Evolutionary conservation across 2,888 invertebrate species (phyloP).

Genomic region (Phyllotreta cruciferae): DNA sequence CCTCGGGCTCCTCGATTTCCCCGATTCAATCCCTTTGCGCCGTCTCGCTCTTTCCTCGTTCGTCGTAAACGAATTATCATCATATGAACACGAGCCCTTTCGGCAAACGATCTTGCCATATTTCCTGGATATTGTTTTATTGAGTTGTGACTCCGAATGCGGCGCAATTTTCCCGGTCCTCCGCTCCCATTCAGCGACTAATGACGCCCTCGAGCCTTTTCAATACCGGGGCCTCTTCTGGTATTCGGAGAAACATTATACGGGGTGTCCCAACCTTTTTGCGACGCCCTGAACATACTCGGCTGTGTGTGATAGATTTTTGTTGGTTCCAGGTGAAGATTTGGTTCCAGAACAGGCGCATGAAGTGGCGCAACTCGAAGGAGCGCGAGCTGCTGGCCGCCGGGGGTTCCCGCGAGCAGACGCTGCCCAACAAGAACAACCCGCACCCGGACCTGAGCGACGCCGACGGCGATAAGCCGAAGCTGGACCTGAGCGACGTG

Average conservation of each 20-base stretch:
- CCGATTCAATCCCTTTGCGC: constrained; percentile 1
- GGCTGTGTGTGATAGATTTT: not conserved
- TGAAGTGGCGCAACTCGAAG: constrained; percentile 99
- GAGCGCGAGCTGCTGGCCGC: constrained; percentile 92
- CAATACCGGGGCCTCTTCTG: too few relatives aligned
- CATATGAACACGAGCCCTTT: constrained; percentile 23
- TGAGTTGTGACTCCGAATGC: constrained; percentile 20
- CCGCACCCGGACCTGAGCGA: constrained; percentile 95
- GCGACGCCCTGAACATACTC: not conserved
- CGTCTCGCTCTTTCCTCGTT: constrained; percentile 13
- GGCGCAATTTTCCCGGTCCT: not conserved
- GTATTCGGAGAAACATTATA: too few relatives aligned
- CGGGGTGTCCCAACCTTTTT: too few relatives aligned
- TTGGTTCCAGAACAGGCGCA: constrained; percentile 97
- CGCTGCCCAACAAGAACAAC: constrained; percentile 95
- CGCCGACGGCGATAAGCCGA: constrained; percentile 81
- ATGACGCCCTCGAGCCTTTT: constrained; percentile 7
- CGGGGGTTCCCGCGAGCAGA: constrained; percentile 94
- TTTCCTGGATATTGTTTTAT: constrained; percentile 27
- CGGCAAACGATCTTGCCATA: constrained; percentile 26
- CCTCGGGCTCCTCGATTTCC: not conserved
- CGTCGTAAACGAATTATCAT: constrained; percentile 25
- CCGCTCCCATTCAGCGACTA: constrained; percentile 4
- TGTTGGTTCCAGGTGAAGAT: constrained; percentile 74
- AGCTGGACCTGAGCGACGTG: constrained; percentile 65